Evolutionary conservation across 1,140 invertebrate species (phyloP).

Genomic region (Drosophila takahashii): DNA sequence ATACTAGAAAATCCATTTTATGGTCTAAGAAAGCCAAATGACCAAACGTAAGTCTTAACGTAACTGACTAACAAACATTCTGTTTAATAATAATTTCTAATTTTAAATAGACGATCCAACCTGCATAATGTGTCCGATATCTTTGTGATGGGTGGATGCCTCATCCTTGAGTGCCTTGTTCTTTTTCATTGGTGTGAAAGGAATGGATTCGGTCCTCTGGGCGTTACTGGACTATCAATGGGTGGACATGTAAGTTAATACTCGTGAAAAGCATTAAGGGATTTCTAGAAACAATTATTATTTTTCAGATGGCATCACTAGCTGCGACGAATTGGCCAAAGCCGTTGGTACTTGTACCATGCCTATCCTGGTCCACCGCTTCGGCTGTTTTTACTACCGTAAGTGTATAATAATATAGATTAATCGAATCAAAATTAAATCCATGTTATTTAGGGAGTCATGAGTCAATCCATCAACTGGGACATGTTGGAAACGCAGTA

Average conservation of each 20-base stretch:
- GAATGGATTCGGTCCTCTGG: constrained; percentile 94
- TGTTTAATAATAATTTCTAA: neutral
- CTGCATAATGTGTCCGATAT: constrained; percentile 98
- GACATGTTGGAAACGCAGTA: constrained; percentile 95
- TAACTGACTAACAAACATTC: neutral
- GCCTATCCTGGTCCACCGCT: constrained; percentile 98
- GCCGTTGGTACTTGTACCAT: constrained; percentile 96
- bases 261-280: neutral
- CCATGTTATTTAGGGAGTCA: constrained; percentile 90
- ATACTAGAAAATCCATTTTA: constrained; percentile 99
- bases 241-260: constrained; percentile 95
- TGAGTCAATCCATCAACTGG: constrained; percentile 98
- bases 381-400: constrained; percentile 97
- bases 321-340: constrained; percentile 97
- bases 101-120: constrained; percentile 91
- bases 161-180: constrained; percentile 96
- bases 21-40: constrained; percentile 95
- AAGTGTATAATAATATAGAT: constrained; percentile 43
- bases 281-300: neutral
- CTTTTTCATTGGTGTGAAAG: constrained; percentile 97
- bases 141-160: constrained; percentile 99
- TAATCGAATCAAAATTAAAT: neutral
- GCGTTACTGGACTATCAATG: constrained; percentile 99
- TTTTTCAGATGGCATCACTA: constrained; percentile 96
- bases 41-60: constrained; percentile 94